Conservation (phyloP, 1,140 invertebrate species). For the Lepidurus couesii region DNA sequence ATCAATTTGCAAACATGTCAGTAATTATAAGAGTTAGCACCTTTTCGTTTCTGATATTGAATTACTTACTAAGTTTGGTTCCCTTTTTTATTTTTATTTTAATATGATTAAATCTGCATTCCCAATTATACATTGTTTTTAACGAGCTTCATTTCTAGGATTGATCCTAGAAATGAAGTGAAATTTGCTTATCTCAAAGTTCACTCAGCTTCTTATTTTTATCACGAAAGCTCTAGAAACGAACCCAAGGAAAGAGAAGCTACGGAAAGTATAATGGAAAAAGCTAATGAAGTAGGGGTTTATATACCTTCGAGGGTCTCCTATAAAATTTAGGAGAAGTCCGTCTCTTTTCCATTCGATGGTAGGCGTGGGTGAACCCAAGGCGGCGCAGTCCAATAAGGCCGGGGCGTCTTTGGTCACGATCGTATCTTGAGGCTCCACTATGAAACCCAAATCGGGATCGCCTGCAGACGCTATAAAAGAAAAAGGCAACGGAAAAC, state of each 20-base stretch:
- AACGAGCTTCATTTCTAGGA: no score
- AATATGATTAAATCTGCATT: no score
- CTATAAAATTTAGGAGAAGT: conserved; percentile 39
- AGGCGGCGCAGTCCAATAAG: conserved; percentile 45
- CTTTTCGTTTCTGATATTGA: no score
- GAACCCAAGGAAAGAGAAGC: not conserved
- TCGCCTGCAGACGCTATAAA: conserved; percentile 24
- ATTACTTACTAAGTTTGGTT: no score
- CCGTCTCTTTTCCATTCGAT: conserved; percentile 47
- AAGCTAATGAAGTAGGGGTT: conserved; percentile 32
- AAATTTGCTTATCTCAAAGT: not conserved
- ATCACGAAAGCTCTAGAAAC: not conserved
- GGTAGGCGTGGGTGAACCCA: conserved; percentile 39
- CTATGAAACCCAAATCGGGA: conserved; percentile 43
- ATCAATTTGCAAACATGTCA: no score
- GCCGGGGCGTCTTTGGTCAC: conserved; percentile 42
- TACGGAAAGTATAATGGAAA: not conserved
- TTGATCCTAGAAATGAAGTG: not conserved
- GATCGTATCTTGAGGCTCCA: conserved; percentile 46
- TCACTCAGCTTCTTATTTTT: not conserved
- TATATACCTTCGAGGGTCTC: conserved; percentile 42
- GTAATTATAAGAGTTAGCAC: no score
- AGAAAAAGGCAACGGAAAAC: not conserved
- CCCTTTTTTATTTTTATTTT: no score
- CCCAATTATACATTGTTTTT: no score